Percentiles rank a stretch among this genome's conserved stretches.
Conservation (phyloP, 2,888 invertebrate species). For the Nephrotoma guestfalica region DNA sequence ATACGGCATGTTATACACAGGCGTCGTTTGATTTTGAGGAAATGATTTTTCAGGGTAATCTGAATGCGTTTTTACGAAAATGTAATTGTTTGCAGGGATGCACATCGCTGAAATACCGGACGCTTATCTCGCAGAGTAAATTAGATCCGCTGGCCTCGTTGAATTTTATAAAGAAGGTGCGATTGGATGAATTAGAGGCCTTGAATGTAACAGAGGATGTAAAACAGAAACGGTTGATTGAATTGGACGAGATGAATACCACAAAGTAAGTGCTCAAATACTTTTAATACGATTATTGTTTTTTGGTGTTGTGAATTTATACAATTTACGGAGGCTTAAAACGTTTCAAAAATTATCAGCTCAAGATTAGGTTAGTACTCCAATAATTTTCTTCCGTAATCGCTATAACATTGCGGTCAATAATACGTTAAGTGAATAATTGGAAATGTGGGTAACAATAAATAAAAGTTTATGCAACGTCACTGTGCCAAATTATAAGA, state of each 20-base stretch:
- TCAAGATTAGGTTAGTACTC: too few species aligned
- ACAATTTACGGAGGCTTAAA: too few species aligned
- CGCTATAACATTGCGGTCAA: fast-evolving
- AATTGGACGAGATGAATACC: not conserved
- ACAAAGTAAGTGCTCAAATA: not conserved
- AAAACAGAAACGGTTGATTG: not conserved
- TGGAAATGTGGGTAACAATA: too few species aligned
- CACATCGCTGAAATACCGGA: slow-evolving; percentile 46
- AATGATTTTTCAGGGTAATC: slow-evolving; percentile 1
- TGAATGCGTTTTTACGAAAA: slow-evolving; percentile 17
- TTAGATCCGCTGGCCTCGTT: slow-evolving; percentile 25
- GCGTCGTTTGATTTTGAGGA: slow-evolving; percentile 10
- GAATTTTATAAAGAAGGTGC: not conserved
- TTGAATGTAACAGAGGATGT: not conserved
- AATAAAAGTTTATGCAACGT: too few species aligned
- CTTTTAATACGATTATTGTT: too few species aligned
- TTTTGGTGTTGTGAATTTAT: too few species aligned
- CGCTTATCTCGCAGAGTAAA: slow-evolving; percentile 47
- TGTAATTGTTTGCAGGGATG: slow-evolving; percentile 49
- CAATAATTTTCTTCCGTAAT: too few species aligned
- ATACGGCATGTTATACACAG: slow-evolving; percentile 3
- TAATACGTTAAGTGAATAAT: too few species aligned
- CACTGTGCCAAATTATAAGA: too few species aligned
- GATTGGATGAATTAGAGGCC: not conserved
- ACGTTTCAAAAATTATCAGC: too few species aligned